Conservation (phyloP, 2,797 vertebrate genomes). For the Allobates femoralis region DNA sequence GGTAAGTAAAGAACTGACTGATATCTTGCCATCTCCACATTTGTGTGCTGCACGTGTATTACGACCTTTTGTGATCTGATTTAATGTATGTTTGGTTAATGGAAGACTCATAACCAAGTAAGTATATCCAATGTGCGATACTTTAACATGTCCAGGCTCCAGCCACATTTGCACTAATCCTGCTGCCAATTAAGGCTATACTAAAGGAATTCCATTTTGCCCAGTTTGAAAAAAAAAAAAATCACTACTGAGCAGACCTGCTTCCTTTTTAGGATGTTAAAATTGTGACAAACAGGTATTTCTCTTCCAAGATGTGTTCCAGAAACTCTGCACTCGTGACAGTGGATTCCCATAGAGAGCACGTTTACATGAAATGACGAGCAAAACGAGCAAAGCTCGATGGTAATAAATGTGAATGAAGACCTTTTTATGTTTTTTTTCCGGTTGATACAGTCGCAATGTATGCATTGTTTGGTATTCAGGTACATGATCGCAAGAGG, state of each 20-base stretch:
- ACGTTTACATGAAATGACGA: constrained; percentile 24
- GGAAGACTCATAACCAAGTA: background rate
- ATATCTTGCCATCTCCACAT: background rate
- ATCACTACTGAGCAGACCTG: constrained; percentile 16
- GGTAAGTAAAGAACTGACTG: background rate
- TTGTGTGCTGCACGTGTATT: background rate
- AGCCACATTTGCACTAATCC: constrained; percentile 31
- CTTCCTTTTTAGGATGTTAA: constrained; percentile 62
- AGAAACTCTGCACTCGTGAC: constrained; percentile 51
- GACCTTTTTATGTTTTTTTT: constrained; percentile 32
- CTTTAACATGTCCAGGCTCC: constrained; percentile 6
- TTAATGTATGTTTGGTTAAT: background rate
- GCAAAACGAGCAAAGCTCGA: constrained; percentile 8
- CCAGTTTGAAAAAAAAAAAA: constrained; percentile 27
- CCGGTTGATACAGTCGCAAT: constrained; percentile 8
- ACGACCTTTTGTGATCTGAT: too few species aligned
- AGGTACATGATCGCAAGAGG: constrained; percentile 3
- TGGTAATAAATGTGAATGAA: constrained; percentile 40
- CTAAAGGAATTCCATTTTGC: constrained; percentile 39
- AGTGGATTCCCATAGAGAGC: constrained; percentile 30
- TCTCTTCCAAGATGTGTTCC: constrained; percentile 57
- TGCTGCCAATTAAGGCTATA: constrained; percentile 34
- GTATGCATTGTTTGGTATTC: constrained; percentile 30
- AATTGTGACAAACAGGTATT: constrained; percentile 59
- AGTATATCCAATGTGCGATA: background rate